Base-by-base conservation (phyloP, 2,113 vertebrate species). In the Megaceryle maxima region DNA sequence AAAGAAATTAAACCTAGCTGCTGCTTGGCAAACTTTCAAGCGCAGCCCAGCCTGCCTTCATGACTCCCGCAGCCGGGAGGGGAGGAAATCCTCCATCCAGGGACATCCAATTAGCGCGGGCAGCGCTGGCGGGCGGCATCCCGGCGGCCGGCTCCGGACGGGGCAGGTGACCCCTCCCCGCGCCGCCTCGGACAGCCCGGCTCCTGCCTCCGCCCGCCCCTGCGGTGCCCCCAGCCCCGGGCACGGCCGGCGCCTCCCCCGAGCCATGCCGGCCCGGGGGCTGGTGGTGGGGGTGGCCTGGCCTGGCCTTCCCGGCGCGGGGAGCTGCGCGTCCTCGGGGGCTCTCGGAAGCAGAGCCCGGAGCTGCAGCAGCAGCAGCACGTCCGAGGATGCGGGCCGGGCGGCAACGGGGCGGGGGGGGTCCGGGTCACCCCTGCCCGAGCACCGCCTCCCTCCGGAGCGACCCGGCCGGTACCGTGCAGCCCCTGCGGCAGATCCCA, bases 21-120 rank as follows among this genome's bases (percentile, higher is more conserved):
- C 88, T 17, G 92, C 63, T 70, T 96, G 95, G 94, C 95, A 89
- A 97, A 96, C 92, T 96, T 97, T 96, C 94, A 87, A 91, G 88
- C 68, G 91, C 84, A 60, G 67, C 76, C 75, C 72, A 77, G 92
- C 87, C 39, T 85, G 84, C 95, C 79, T 92, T 84, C 94, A 85
- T 83, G 93, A 55, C 94, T 91, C 95, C 95, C 56, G 88, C 95
- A 80, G 95, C 63, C 83, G 44, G 69, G 63, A 56, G 77, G 51
- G 82, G 80, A 66, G 90, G 62, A 55, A 87, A 73, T 64, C 51
- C 73, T 88, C 95, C 92, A 90, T 85, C 83, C 96, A 77, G 93
- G 91, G 95, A 90, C 92, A 87, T 87, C 90, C 90, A 85, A 87
- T 81, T 81, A 81, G 81, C 66, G 81, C 53, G 53, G 87, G 73